These are phyloP conservation scores for Liopterus haemorrhoidalis DNA, from an alignment of 2,888 invertebrate genomes.

Conservation along the genomic window DNA sequence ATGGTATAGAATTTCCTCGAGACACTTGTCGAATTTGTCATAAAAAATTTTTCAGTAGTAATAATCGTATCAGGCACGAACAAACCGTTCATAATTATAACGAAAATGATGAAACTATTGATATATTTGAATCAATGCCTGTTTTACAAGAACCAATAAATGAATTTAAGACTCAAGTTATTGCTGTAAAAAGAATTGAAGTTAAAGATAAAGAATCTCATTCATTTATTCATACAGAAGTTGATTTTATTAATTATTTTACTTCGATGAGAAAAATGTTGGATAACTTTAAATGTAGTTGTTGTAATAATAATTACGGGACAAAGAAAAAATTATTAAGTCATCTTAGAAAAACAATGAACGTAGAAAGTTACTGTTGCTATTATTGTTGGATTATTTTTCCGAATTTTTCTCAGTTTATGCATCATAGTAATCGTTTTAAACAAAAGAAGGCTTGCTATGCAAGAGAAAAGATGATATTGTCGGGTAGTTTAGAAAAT, in stretches of 20 bases:
- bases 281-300: constrained; percentile 39
- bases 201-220: constrained; percentile 17
- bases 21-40: constrained; percentile 36
- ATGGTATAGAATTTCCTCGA: constrained; percentile 19
- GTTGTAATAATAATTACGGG: constrained; percentile 40
- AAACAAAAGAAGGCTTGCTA: constrained; percentile 36
- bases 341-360: constrained; percentile 34
- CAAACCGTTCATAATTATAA: constrained; percentile 33
- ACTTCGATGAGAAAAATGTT: constrained; percentile 42
- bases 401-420: constrained; percentile 41
- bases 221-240: constrained; percentile 40
- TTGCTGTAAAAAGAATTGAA: constrained; percentile 12
- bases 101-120: too few species aligned
- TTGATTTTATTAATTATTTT: constrained; percentile 41
- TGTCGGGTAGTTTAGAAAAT: constrained; percentile 36
- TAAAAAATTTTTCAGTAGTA: constrained; percentile 37
- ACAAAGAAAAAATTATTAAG: constrained; percentile 39
- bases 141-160: constrained; percentile 14
- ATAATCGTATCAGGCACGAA: constrained; percentile 40
- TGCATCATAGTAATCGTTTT: constrained; percentile 38
- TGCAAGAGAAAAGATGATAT: constrained; percentile 38
- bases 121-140: too few species aligned
- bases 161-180: constrained; percentile 19
- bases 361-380: constrained; percentile 52
- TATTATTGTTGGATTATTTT: constrained; percentile 58